Evolutionary conservation across 1,140 invertebrate species (phyloP).

Genomic region (Panulirus ornatus): DNA sequence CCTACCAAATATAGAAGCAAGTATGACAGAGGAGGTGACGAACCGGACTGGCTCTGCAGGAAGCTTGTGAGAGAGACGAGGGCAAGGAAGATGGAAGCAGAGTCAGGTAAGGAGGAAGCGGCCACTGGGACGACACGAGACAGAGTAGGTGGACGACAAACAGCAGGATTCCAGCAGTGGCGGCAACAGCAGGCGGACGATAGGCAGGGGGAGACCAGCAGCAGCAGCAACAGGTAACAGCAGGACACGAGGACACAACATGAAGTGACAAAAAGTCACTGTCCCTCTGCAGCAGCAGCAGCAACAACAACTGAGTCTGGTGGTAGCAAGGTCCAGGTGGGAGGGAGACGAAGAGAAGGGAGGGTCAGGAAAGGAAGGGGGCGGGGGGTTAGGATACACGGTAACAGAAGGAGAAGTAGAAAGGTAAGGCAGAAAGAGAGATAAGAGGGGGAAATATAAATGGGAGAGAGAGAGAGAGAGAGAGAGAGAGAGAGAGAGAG

Average conservation of each 20-base stretch:
- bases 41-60: too few relatives aligned
- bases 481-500: neutral
- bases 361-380: neutral
- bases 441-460: neutral
- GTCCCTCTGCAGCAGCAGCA: neutral
- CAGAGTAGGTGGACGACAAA: neutral
- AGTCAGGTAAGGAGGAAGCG: too few relatives aligned
- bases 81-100: neutral
- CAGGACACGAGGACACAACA: neutral
- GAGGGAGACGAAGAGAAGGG: neutral
- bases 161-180: neutral
- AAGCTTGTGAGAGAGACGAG: neutral
- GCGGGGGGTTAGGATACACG: too few relatives aligned
- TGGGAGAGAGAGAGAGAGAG: neutral
- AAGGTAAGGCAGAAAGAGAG: neutral
- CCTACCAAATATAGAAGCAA: neutral
- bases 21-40: neutral
- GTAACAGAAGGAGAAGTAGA: neutral
- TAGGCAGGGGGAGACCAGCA: too few relatives aligned
- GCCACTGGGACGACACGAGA: too few relatives aligned
- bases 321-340: too few relatives aligned
- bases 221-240: neutral
- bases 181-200: neutral
- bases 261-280: neutral
- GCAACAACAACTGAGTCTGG: too few relatives aligned